These are phyloP conservation scores for Leucopternis melanops DNA, from an alignment of 2,113 vertebrate species.

Conservation along the genomic window DNA sequence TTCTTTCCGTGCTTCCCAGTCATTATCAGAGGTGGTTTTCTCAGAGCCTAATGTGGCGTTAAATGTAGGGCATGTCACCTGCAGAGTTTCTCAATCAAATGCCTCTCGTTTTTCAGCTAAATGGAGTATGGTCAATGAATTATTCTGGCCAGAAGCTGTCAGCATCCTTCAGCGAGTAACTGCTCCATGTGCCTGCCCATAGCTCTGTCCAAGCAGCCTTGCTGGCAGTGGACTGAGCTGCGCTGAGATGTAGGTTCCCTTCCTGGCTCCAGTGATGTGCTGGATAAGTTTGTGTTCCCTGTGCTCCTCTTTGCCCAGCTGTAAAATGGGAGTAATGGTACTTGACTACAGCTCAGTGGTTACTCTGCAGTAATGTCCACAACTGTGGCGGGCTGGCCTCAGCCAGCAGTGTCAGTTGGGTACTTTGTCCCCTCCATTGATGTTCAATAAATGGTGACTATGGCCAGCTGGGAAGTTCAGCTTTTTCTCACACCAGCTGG, in stretches of 20 bases:
- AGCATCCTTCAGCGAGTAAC: neutral
- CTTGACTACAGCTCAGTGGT: neutral
- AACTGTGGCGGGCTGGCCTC: neutral
- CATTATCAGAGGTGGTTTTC: neutral
- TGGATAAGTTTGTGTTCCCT: neutral
- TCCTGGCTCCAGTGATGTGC: rapidly evolving
- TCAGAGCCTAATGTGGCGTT: neutral
- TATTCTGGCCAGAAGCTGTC: neutral
- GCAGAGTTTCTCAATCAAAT: neutral
- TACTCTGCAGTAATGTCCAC: neutral
- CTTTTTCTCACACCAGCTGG: neutral
- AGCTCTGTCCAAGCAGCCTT: neutral
- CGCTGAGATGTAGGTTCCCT: neutral
- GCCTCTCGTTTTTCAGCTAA: neutral
- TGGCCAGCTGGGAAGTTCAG: neutral
- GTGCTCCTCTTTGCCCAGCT: neutral
- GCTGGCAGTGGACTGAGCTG: neutral
- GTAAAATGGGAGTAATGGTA: neutral
- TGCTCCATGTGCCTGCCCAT: rapidly evolving
- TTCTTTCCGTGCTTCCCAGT: neutral
- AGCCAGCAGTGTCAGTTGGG: neutral
- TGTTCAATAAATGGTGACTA: neutral
- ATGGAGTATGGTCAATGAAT: neutral
- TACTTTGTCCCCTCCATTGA: neutral
- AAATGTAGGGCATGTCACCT: neutral